Conservation (phyloP, 2,888 invertebrate genomes). For the Elgonia sp. region DNA sequence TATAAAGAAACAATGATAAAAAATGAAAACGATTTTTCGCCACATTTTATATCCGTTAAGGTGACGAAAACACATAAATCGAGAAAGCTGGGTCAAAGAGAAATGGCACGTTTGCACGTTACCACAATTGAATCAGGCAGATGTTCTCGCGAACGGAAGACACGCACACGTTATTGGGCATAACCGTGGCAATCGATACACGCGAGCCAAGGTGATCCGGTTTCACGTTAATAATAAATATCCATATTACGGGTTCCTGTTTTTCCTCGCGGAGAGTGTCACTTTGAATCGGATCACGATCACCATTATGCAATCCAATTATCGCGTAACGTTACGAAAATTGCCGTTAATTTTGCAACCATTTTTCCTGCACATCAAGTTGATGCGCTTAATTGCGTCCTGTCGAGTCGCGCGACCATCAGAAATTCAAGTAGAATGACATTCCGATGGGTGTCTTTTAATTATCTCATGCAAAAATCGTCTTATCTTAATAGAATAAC, state of each 20-base stretch:
- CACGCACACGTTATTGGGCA: conserved; percentile 28
- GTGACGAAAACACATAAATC: conserved; percentile 28
- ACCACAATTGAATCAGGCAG: conserved; percentile 47
- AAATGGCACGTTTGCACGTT: conserved; percentile 27
- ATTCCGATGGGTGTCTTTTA: conserved; percentile 25
- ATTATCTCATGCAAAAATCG: conserved; percentile 31
- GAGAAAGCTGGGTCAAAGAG: conserved; percentile 33
- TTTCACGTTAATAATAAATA: conserved; percentile 84
- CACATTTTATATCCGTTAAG: neutral
- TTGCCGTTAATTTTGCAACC: conserved; percentile 67
- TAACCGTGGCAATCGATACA: conserved; percentile 83
- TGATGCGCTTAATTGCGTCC: conserved; percentile 57
- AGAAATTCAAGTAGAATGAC: conserved; percentile 24
- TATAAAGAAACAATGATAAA: too few species aligned
- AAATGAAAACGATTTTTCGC: too few species aligned
- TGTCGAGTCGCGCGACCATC: conserved; percentile 19
- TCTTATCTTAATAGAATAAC: conserved; percentile 32
- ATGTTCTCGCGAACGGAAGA: conserved; percentile 39
- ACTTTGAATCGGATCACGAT: conserved; percentile 80
- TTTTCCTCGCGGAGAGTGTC: conserved; percentile 89
- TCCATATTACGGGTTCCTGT: conserved; percentile 93
- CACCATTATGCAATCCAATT: conserved; percentile 84
- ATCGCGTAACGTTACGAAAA: conserved; percentile 69
- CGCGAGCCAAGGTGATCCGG: conserved; percentile 85
- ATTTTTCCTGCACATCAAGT: conserved; percentile 6